phyloP scores from a whole-genome alignment of 1,140 invertebrate genomes.

The Trichonephila clavata region DNA sequence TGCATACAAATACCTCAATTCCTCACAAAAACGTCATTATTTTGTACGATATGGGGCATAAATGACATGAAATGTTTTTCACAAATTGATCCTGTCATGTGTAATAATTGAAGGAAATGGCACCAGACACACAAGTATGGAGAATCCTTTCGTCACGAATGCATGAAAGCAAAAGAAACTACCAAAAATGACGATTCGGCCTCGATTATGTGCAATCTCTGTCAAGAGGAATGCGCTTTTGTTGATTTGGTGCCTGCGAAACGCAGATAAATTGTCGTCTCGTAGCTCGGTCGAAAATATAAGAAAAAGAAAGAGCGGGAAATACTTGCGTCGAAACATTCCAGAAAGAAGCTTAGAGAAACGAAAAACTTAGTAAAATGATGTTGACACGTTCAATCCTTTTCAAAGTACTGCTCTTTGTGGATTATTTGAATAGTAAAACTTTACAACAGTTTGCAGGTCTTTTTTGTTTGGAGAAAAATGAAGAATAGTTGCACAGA shows the following conservation, averaged over 20 bases:
- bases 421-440: too few species aligned
- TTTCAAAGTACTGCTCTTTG: too few species aligned
- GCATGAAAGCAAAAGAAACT: not conserved
- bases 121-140: not conserved
- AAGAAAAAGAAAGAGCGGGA: too few species aligned
- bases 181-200: not conserved
- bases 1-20: not conserved
- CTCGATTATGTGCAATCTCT: not conserved
- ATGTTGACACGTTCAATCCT: too few species aligned
- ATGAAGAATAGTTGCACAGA: too few species aligned
- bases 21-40: not conserved
- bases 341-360: too few species aligned
- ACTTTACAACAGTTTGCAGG: too few species aligned
- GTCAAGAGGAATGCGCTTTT: not conserved
- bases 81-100: not conserved
- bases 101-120: slow-evolving; percentile 12
- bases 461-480: too few species aligned
- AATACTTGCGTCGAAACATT: too few species aligned
- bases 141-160: not conserved
- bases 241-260: not conserved
- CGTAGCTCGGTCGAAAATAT: too few species aligned
- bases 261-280: too few species aligned
- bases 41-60: not conserved
- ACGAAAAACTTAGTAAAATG: too few species aligned
- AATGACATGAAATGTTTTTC: not conserved